phyloP scores from a whole-genome alignment of 2,113 vertebrate species.

The Dunckerocampus dactyliophorus region DNA sequence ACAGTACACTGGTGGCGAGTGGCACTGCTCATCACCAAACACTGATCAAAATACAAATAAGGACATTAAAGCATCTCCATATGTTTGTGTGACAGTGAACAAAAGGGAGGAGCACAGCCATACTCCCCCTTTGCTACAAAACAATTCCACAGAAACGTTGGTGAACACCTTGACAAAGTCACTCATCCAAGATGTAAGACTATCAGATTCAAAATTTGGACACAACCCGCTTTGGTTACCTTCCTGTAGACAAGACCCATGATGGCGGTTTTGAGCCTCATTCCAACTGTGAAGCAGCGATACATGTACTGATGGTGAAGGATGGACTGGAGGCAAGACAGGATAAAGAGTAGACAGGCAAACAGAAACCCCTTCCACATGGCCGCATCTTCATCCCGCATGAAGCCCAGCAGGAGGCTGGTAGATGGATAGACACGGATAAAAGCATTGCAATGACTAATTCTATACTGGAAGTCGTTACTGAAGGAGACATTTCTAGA shows the following conservation, averaged over 20 bases:
- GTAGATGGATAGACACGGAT: background rate
- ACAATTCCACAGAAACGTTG: too few relatives aligned
- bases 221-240: constrained; percentile 51
- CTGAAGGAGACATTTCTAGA: too few relatives aligned
- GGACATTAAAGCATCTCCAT: background rate
- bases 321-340: constrained; percentile 79
- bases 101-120: background rate
- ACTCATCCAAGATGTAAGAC: background rate
- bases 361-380: constrained; percentile 81
- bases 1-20: constrained; percentile 67
- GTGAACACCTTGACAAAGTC: background rate
- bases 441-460: background rate
- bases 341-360: constrained; percentile 73
- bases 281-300: constrained; percentile 75
- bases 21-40: constrained; percentile 74
- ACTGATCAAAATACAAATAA: constrained; percentile 53
- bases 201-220: background rate
- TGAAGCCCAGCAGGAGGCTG: constrained; percentile 81
- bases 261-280: constrained; percentile 80
- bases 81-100: background rate
- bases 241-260: constrained; percentile 84
- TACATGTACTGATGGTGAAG: constrained; percentile 84
- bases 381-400: constrained; percentile 58
- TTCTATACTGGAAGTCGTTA: too few relatives aligned
- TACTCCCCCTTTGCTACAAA: too few relatives aligned